Conservation (phyloP, 2,797 vertebrate genomes). For the Cryptoblepharus egeriae region DNA sequence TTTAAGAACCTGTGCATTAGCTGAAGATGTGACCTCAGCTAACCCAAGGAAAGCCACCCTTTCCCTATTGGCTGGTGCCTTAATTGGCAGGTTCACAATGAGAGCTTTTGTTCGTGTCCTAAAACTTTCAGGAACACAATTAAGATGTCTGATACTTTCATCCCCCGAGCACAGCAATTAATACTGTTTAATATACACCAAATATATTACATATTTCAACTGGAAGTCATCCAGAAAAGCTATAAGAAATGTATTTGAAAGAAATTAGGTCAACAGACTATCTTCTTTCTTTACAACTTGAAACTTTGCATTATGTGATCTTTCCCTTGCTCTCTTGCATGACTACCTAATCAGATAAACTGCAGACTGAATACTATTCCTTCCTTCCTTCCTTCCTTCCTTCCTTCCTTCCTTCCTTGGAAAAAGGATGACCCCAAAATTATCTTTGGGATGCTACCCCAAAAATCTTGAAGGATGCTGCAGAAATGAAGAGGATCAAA, state of each 20-base stretch:
- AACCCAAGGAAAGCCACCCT: conserved; percentile 70
- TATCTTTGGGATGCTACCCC: too few relatives aligned
- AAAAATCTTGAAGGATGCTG: too few relatives aligned
- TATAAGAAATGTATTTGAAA: conserved; percentile 56
- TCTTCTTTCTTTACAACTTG: conserved; percentile 60
- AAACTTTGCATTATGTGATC: conserved; percentile 52
- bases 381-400: too few relatives aligned
- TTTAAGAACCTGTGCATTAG: conserved; percentile 67
- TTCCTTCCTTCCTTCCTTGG: too few relatives aligned
- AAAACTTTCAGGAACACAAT: conserved; percentile 66
- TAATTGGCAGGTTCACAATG: conserved; percentile 80
- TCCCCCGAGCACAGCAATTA: conserved; percentile 70
- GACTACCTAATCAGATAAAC: conserved; percentile 33
- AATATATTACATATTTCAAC: conserved; percentile 73
- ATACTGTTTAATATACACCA: conserved; percentile 58
- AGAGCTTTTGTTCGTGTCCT: conserved; percentile 78
- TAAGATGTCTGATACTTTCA: conserved; percentile 72
- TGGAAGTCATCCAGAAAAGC: conserved; percentile 53
- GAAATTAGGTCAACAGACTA: conserved; percentile 51
- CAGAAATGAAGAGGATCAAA: too few relatives aligned
- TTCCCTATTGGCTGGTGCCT: conserved; percentile 60
- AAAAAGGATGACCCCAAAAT: too few relatives aligned
- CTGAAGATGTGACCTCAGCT: conserved; percentile 73
- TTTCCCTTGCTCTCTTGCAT: conserved; percentile 34
- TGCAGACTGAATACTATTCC: too few relatives aligned